phyloP scores from a whole-genome alignment of 1,140 invertebrate genomes.

The Latrodectus geometricus region DNA sequence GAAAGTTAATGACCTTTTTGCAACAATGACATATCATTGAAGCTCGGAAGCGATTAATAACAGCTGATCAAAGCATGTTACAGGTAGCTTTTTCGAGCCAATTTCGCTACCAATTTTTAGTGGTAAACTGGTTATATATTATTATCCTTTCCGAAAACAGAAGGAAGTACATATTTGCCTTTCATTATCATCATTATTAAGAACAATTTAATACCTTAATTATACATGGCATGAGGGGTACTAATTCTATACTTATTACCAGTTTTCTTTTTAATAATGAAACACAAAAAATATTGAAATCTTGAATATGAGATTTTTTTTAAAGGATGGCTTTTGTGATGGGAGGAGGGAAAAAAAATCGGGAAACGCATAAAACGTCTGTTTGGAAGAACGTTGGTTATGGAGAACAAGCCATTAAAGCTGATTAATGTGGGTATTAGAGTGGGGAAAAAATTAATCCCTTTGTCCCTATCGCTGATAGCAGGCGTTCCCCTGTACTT shows the following conservation, averaged over 20 bases:
- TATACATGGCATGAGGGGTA: conserved; percentile 31
- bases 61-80: conserved; percentile 1
- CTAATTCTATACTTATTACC: conserved; percentile 36
- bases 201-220: conserved; percentile 54
- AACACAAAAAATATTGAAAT: background rate
- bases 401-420: conserved; percentile 46
- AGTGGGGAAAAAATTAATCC: conserved; percentile 58
- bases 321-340: background rate
- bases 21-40: conserved; percentile 15
- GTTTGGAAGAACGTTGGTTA: conserved; percentile 6
- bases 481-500: conserved; percentile 28
- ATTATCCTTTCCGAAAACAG: conserved; percentile 41
- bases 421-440: conserved; percentile 60
- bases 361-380: background rate
- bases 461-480: conserved; percentile 57
- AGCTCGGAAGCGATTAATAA: conserved; percentile 25
- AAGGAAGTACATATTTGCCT: conserved; percentile 38
- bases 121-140: conserved; percentile 51
- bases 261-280: conserved; percentile 3
- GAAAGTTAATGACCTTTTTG: conserved; percentile 3
- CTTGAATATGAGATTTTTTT: conserved; percentile 21
- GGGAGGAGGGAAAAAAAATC: background rate
- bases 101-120: background rate
- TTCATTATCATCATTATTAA: conserved; percentile 44
- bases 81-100: background rate